Conservation (phyloP, 2,113 vertebrate species). For the Lophius piscatorius region DNA sequence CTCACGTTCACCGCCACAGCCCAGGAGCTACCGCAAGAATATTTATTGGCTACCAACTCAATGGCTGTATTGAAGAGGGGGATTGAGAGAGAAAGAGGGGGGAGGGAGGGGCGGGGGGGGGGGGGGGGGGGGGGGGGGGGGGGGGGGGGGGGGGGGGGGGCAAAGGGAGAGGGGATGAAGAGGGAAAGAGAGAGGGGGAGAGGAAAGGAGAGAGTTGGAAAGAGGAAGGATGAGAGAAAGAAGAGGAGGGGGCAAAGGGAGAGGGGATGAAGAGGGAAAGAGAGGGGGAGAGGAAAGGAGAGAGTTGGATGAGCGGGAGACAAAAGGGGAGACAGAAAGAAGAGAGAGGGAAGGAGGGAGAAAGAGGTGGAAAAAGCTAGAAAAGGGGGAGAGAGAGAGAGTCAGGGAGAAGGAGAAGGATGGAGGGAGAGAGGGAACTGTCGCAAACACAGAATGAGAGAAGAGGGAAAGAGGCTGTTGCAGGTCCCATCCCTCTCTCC, state of each 20-base stretch:
- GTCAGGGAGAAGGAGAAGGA: not conserved
- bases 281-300: too few relatives aligned
- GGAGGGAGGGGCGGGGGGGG: conserved; percentile 2
- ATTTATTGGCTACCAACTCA: conserved; percentile 80
- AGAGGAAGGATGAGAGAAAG: too few relatives aligned
- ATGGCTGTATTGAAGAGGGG: conserved; percentile 78
- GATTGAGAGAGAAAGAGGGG: conserved; percentile 17
- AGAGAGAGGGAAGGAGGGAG: conserved; percentile 43
- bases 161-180: too few relatives aligned
- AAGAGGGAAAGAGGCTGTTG: conserved; percentile 55
- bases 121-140: not conserved
- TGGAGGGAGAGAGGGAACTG: conserved; percentile 1
- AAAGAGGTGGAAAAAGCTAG: not conserved
- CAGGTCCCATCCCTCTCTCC: conserved; percentile 42
- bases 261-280: too few relatives aligned
- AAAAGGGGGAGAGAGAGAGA: conserved; percentile 6
- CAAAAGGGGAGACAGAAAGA: too few relatives aligned
- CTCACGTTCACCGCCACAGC: conserved; percentile 80
- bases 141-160: not conserved
- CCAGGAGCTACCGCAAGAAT: conserved; percentile 79
- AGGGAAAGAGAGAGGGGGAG: too few relatives aligned
- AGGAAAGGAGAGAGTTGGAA: too few relatives aligned
- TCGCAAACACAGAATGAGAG: conserved; percentile 38
- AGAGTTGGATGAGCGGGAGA: too few relatives aligned
- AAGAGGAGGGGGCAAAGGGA: too few relatives aligned